Base-by-base conservation (phyloP, 2,888 invertebrate genomes). In the Rugalucina vietnamica region DNA sequence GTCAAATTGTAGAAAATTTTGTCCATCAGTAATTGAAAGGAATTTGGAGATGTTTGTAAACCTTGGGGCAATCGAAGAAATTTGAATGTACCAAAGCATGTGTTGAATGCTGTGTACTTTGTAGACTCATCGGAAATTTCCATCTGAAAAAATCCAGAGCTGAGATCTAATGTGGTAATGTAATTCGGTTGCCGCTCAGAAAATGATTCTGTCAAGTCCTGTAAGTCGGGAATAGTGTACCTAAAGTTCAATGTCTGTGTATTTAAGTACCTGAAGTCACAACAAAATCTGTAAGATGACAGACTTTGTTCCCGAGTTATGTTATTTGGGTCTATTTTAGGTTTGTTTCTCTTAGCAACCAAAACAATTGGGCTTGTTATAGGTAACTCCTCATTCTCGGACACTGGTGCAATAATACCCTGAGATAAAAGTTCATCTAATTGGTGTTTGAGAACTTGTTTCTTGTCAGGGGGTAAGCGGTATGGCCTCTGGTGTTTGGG, bases 1-100 rank as follows among this genome's bases (percentile, higher is more conserved):
- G 79, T 85, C 36, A 79, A 60, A 37, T 73, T 72, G 37, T 65
- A 27, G 10, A 70, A 24, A n/a, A 82, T 79, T 32, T 65, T 79
- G 39, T 83, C 83, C 83, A 80, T 82, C 24, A 85, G 32, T 18
- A 85, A 36, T 24, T 85, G 85, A 37, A 85, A 85, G 18, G 65
- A 69, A 78, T 81, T 78, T 24, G 81, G 85, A 1, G 74, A 37
- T 1, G 78, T 81, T n/a, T 43, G 65, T 18, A 85, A 37, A 36
- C 79, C 79, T 72, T 79, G 72, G 12, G 81, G 85, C 18, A 77
- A 43, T 4, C 79, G 37, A 43, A 76, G 36, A 71, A 82, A 82
- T 75, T 70, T 79, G 36, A 43, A 82, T 10, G 82, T 60, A 2
- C 79, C 79, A 57, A 43, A 82, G 43, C 75, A 79, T 24, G 75